phyloP scores from a whole-genome alignment of 2,113 vertebrate genomes.

The Delphinapterus leucas region DNA sequence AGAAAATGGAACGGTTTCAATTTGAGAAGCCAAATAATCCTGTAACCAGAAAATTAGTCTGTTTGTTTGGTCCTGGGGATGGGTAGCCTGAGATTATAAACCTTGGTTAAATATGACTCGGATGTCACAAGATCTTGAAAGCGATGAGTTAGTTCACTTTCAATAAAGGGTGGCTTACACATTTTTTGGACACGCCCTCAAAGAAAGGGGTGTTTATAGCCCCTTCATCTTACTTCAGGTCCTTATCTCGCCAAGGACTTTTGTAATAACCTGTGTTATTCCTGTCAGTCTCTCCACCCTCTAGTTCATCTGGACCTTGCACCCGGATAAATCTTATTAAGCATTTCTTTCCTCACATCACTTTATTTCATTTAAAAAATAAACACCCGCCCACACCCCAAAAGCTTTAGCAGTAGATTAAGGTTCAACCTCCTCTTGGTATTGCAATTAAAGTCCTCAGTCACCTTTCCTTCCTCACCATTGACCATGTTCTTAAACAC shows the following conservation, averaged over 20 bases:
- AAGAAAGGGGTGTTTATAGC: not conserved
- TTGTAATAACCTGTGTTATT: not conserved
- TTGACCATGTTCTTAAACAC: not conserved
- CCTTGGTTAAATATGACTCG: not conserved
- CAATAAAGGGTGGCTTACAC: not conserved
- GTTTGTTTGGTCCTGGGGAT: not conserved
- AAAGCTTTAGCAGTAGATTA: not conserved
- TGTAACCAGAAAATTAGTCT: not conserved
- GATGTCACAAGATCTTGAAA: not conserved
- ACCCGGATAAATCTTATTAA: not conserved
- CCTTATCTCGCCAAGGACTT: not conserved
- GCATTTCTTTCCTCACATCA: not conserved
- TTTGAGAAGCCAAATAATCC: not conserved
- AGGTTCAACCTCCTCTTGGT: not conserved
- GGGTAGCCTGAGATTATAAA: not conserved
- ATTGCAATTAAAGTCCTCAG: not conserved
- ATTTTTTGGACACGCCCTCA: not conserved
- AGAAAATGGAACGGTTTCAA: not conserved
- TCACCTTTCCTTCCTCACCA: not conserved
- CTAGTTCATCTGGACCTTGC: conserved; percentile 20
- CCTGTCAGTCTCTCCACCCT: not conserved
- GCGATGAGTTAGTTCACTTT: not conserved
- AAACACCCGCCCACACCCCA: too few relatives aligned
- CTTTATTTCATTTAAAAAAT: not conserved
- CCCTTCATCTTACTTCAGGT: not conserved